A percentile compares a stretch with the other conserved stretches of the same genome.
Conservation (phyloP, 2,888 invertebrate genomes). For the Neoascia interrupta region DNA sequence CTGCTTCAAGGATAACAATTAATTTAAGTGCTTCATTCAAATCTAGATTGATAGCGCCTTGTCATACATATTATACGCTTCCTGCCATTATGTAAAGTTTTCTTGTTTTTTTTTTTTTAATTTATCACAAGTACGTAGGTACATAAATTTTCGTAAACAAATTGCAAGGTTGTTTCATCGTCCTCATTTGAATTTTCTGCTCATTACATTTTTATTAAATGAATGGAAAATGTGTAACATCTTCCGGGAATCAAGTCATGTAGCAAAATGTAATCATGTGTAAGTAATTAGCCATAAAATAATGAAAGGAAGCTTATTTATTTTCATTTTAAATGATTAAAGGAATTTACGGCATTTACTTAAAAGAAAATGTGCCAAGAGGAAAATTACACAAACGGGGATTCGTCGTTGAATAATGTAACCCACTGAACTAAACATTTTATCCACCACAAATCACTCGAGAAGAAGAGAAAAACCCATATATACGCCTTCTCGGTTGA, state of each 20-base stretch:
- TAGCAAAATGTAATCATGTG: constrained; percentile 28
- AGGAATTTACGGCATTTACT: neutral
- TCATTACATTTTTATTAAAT: constrained; percentile 17
- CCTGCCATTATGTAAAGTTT: too few relatives aligned
- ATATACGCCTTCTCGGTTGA: constrained; percentile 29
- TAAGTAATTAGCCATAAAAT: constrained; percentile 23
- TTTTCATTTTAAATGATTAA: neutral
- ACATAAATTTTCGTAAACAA: too few relatives aligned
- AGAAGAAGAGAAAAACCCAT: neutral
- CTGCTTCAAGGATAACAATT: too few relatives aligned
- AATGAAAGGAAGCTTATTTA: neutral
- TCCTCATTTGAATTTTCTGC: constrained; percentile 46
- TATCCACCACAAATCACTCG: constrained; percentile 48
- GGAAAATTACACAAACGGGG: too few relatives aligned
- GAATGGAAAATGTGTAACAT: neutral
- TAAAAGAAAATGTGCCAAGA: neutral
- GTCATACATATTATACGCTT: too few relatives aligned
- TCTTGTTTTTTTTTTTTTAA: too few relatives aligned
- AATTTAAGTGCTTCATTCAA: too few relatives aligned
- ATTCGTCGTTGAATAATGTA: constrained; percentile 52
- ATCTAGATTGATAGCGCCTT: too few relatives aligned
- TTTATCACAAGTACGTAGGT: too few relatives aligned
- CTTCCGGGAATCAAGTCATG: constrained; percentile 7
- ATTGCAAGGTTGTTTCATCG: too few relatives aligned
- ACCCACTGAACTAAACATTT: constrained; percentile 58